A percentile compares a stretch with the other conserved stretches of the same genome.
Conservation (phyloP, 2,888 invertebrate species). For the Megalurothrips usitatus region DNA sequence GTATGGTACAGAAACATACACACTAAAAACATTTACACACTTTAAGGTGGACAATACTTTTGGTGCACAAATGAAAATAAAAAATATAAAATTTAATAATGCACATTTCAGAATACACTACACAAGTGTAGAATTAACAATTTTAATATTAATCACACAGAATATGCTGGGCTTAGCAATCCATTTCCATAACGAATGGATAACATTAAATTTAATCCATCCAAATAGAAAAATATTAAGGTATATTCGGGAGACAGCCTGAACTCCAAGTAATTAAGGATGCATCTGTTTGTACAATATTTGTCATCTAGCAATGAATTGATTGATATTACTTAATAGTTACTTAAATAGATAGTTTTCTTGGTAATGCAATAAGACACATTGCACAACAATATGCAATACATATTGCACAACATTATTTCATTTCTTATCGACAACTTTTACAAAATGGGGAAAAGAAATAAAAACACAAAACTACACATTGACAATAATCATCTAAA, state of each 20-base stretch:
- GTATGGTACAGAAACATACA: conserved; percentile 25
- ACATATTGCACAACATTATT: background rate
- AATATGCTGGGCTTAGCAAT: background rate
- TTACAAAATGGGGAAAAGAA: conserved; percentile 1
- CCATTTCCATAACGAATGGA: background rate
- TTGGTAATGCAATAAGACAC: conserved; percentile 12
- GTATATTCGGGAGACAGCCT: conserved; percentile 5
- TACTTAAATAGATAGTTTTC: conserved; percentile 23
- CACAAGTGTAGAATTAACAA: conserved; percentile 15
- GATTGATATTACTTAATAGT: conserved; percentile 13
- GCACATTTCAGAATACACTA: conserved; percentile 23
- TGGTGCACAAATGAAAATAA: conserved; percentile 26
- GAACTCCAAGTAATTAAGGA: background rate
- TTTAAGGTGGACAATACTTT: conserved; percentile 19
- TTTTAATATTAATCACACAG: conserved; percentile 13
- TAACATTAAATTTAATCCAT: background rate
- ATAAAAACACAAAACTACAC: conserved; percentile 2
- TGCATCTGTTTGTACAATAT: conserved; percentile 20
- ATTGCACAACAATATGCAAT: background rate
- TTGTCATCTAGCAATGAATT: conserved; percentile 8
- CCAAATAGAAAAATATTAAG: conserved; percentile 19
- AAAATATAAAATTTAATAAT: conserved; percentile 27
- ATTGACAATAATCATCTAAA: conserved; percentile 17
- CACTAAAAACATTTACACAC: conserved; percentile 25
- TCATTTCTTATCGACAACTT: conserved; percentile 13